Base-by-base conservation (phyloP, 2,888 invertebrate genomes). In the Phragmatobia fuliginosa region DNA sequence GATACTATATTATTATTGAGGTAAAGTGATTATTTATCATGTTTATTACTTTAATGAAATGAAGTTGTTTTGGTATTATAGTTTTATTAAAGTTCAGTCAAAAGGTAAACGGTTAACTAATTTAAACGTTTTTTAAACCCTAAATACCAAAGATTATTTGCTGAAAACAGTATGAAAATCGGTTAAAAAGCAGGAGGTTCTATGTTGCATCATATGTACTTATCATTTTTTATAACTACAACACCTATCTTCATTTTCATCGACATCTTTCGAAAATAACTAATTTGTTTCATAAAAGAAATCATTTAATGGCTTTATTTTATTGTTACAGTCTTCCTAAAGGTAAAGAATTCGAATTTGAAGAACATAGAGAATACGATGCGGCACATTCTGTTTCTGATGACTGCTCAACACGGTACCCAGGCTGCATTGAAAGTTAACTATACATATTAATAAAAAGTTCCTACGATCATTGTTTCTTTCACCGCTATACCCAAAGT, bases 281-380 rank as follows among this genome's bases (percentile, higher is more conserved):
- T 38, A 25, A 32, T 10, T 11, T n/a, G n/a, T 1, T 5, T 31
- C 4, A n/a, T 36, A n/a, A 25, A 38, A 10, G 14, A 14, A 11
- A 11, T 5, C 1, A 14, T 36, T n/a, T 28, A 25, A 10, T 21
- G 10, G 16, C 25, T 25, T 33, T 0, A 11, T 31, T 25, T 4
- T 18, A 33, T 0, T 33, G 33, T 88, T 90, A 4, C 86, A 96
- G 96, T 45, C 88, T 96, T 79, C 96, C 96, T 6, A 91, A 91
- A 83, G 94, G 94, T 33, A 67, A 75, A 14, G 87, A 87, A 11
- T 92, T 92, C 66, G 83, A 89, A n/a, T 78, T 87, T 4, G 92
- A 94, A 65, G 86, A 91, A 4, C 92, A 92, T 78, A 91, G 84
- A 58, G 91, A 92, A 31, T 96, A 96, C 72, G 96, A 96, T 71